Evolutionary conservation across 2,113 vertebrate species (phyloP).

Genomic region (Dasyprocta punctata): DNA sequence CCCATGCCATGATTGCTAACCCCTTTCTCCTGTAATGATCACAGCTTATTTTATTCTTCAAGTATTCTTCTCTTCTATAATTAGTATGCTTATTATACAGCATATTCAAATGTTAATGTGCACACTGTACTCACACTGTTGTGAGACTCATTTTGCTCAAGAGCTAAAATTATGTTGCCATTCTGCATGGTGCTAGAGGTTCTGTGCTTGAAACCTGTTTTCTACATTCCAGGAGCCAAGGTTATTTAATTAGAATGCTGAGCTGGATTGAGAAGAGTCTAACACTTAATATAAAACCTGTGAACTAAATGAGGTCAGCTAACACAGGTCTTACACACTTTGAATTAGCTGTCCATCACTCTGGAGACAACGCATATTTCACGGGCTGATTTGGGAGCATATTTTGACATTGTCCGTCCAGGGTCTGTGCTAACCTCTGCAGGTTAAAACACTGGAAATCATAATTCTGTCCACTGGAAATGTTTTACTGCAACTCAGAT

Average conservation of each 20-base stretch:
- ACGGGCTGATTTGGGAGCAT: neutral
- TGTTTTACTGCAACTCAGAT: neutral
- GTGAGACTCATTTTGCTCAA: conserved; percentile 74
- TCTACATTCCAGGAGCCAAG: conserved; percentile 49
- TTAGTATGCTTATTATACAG: conserved; percentile 73
- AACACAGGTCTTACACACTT: neutral
- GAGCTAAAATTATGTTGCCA: conserved; percentile 80
- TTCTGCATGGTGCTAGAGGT: conserved; percentile 72
- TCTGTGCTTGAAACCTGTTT: conserved; percentile 74
- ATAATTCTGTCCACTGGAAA: conserved; percentile 5
- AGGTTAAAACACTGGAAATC: neutral
- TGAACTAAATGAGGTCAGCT: conserved; percentile 15
- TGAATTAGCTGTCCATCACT: neutral
- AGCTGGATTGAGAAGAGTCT: conserved; percentile 53
- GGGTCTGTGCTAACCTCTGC: neutral
- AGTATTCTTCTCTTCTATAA: conserved; percentile 73
- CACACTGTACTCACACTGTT: conserved; percentile 53
- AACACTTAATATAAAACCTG: conserved; percentile 55
- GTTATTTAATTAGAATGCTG: conserved; percentile 59
- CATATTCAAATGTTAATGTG: conserved; percentile 81
- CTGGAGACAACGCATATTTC: neutral
- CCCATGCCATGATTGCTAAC: conserved; percentile 43
- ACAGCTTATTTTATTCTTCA: conserved; percentile 72
- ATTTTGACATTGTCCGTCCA: neutral
- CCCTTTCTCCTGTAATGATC: conserved; percentile 65